Percentiles rank a stretch among this genome's conserved stretches.
Evolutionary conservation across 2,888 invertebrate species (phyloP).

Genomic region (Ectemnius cavifrons): DNA sequence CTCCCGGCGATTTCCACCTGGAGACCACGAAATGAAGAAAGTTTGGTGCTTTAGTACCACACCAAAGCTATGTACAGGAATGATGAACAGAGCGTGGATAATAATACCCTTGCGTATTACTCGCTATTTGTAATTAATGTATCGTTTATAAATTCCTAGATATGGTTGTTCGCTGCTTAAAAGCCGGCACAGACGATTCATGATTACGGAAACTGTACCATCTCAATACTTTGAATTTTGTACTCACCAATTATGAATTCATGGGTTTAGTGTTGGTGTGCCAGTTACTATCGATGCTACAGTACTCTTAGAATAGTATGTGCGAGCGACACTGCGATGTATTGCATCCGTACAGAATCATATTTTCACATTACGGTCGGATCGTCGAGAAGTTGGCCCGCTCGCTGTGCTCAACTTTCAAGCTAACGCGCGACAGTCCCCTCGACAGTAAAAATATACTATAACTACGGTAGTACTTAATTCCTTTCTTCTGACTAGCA

Average conservation of each 20-base stretch:
- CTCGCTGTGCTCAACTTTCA: conserved; percentile 24
- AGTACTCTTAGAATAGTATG: too few species aligned
- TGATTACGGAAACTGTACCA: neutral
- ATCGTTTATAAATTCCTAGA: conserved; percentile 68
- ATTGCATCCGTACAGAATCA: neutral
- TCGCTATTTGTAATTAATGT: conserved; percentile 58
- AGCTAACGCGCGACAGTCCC: conserved; percentile 34
- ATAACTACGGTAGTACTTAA: conserved; percentile 71
- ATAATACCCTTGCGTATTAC: conserved; percentile 62
- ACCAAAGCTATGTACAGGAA: conserved; percentile 67
- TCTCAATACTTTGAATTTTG: too few species aligned
- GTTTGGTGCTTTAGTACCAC: conserved; percentile 59
- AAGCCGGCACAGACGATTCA: conserved; percentile 52
- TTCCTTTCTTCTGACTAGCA: conserved; percentile 67
- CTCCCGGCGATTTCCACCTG: conserved; percentile 26
- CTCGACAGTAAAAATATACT: conserved; percentile 72
- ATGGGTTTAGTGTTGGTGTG: too few species aligned
- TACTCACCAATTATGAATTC: too few species aligned
- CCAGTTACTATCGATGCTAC: too few species aligned
- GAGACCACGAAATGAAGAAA: conserved; percentile 57
- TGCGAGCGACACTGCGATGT: neutral
- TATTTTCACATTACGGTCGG: conserved; percentile 1
- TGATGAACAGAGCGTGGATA: conserved; percentile 63
- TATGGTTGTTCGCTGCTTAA: conserved; percentile 66
- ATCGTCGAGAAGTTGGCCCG: neutral